A percentile compares a stretch with the other conserved stretches of the same genome.
Conservation (phyloP, 1,140 invertebrate genomes). For the Drosophila yakuba region DNA sequence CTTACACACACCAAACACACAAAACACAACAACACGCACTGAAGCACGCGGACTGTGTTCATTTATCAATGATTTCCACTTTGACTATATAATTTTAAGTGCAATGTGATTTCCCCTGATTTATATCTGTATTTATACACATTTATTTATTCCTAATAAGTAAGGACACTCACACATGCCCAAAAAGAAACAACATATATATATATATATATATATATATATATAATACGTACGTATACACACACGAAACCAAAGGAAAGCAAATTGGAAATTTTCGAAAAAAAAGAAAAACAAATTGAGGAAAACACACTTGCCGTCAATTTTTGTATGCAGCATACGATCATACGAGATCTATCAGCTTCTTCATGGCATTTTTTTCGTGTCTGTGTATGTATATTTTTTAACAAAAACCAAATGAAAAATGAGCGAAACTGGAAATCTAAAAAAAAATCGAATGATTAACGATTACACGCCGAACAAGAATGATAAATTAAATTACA, state of each 20-base stretch:
- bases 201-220: slow-evolving; percentile 14
- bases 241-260: slow-evolving; percentile 34
- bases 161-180: slow-evolving; percentile 43
- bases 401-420: slow-evolving; percentile 18
- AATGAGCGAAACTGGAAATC: slow-evolving; percentile 6
- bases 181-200: slow-evolving; percentile 27
- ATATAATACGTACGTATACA: slow-evolving; percentile 19
- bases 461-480: slow-evolving; percentile 35
- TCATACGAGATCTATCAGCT: slow-evolving; percentile 33
- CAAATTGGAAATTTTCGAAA: not conserved
- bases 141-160: slow-evolving; percentile 34
- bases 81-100: slow-evolving; percentile 69
- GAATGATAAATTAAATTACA: slow-evolving; percentile 72
- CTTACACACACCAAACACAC: slow-evolving; percentile 1
- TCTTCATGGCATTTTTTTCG: slow-evolving; percentile 47
- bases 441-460: slow-evolving; percentile 20
- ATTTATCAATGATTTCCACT: slow-evolving; percentile 58
- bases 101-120: slow-evolving; percentile 67
- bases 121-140: slow-evolving; percentile 28
- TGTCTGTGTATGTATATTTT: slow-evolving; percentile 60
- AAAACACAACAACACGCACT: slow-evolving; percentile 40
- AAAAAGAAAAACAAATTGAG: not conserved
- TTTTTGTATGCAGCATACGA: slow-evolving; percentile 31
- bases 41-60: slow-evolving; percentile 77
- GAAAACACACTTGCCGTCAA: slow-evolving; percentile 36